Conservation (phyloP, 1,140 invertebrate species). For the Hypothenemus hampei region DNA sequence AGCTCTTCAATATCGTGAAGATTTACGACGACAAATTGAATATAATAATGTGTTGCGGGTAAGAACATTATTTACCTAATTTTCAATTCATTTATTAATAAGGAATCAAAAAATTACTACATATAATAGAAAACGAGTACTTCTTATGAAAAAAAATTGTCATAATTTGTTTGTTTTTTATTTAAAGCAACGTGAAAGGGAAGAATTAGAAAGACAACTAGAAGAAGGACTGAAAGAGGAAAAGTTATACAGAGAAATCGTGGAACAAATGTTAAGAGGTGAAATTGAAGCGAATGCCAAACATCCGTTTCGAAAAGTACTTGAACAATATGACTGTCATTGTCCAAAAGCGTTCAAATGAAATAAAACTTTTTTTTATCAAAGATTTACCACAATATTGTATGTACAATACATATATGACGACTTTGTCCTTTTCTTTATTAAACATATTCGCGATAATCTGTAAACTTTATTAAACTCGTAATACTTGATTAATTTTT, state of each 20-base stretch:
- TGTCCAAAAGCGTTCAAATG: conserved; percentile 24
- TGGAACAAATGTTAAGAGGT: conserved; percentile 30
- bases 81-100: not conserved
- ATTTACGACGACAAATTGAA: conserved; percentile 41
- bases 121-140: too few species aligned
- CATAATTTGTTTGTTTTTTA: conserved; percentile 2
- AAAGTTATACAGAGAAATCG: conserved; percentile 33
- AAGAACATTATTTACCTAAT: conserved; percentile 1
- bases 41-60: conserved; percentile 39
- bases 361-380: not conserved
- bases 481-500: too few species aligned
- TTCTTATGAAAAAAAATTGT: too few species aligned
- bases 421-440: too few species aligned
- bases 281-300: conserved; percentile 22
- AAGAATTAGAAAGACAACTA: conserved; percentile 37
- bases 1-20: conserved; percentile 35
- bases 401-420: too few species aligned
- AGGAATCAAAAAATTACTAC: not conserved
- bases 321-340: conserved; percentile 36
- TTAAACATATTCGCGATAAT: too few species aligned
- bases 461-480: too few species aligned
- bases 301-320: conserved; percentile 38
- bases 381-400: too few species aligned
- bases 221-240: conserved; percentile 37
- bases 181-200: conserved; percentile 37